phyloP scores from a whole-genome alignment of 1,140 invertebrate genomes.

The Drosophila hydei region DNA sequence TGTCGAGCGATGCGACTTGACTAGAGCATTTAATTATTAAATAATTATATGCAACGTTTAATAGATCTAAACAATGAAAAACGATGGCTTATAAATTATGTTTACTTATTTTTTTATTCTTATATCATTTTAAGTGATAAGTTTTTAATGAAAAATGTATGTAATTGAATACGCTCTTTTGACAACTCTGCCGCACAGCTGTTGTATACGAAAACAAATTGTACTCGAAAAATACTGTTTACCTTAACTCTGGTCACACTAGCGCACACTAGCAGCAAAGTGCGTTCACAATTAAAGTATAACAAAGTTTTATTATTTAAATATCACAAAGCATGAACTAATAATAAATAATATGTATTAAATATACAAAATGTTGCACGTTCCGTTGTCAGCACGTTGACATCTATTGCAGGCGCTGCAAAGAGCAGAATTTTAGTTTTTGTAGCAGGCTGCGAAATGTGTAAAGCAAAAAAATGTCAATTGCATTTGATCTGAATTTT shows the following conservation, averaged over 20 bases:
- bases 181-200: constrained; percentile 51
- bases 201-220: constrained; percentile 5
- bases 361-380: constrained; percentile 9
- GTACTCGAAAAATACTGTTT: constrained; percentile 11
- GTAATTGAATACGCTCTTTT: neutral
- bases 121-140: constrained; percentile 25
- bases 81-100: neutral
- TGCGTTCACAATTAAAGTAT: constrained; percentile 20
- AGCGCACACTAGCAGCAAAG: no score
- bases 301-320: constrained; percentile 60
- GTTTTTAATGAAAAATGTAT: neutral
- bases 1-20: constrained; percentile 18
- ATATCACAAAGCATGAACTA: constrained; percentile 59
- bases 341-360: no score
- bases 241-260: constrained; percentile 34
- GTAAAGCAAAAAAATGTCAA: constrained; percentile 3
- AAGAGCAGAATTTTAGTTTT: constrained; percentile 34
- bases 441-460: neutral
- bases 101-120: neutral
- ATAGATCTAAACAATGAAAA: neutral
- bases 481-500: constrained; percentile 10
- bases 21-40: neutral
- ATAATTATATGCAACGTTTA: neutral
- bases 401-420: constrained; percentile 65
- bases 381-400: neutral